A percentile compares a stretch with the other conserved stretches of the same genome.
Evolutionary conservation across 2,797 vertebrate species (phyloP).

Genomic region (Myotis daubentonii): DNA sequence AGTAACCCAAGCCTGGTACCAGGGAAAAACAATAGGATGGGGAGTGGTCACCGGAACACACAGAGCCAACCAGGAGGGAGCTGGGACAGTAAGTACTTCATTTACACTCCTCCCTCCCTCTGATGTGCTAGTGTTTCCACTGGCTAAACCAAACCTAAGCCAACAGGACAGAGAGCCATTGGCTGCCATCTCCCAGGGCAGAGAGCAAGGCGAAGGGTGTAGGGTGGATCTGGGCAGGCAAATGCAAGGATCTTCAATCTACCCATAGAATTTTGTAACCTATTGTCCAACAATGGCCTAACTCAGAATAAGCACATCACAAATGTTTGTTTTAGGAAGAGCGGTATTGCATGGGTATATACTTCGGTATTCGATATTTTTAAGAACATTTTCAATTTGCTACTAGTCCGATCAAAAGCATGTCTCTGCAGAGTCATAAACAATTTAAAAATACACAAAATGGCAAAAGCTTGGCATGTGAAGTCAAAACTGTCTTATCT

Average conservation of each 20-base stretch:
- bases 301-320: not conserved
- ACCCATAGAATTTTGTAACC: not conserved
- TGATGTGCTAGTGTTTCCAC: not conserved
- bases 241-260: not conserved
- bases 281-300: not conserved
- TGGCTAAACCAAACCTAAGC: not conserved
- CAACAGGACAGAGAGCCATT: not conserved
- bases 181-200: not conserved
- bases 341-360: not conserved
- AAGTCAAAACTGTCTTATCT: slow-evolving; percentile 71
- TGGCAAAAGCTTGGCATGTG: slow-evolving; percentile 72
- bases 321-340: not conserved
- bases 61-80: not conserved
- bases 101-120: not conserved
- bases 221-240: not conserved
- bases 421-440: slow-evolving; percentile 58
- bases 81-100: not conserved
- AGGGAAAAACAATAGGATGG: not conserved
- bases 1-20: not conserved
- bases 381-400: slow-evolving; percentile 70
- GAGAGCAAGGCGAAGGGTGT: not conserved
- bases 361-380: not conserved
- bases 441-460: slow-evolving; percentile 69
- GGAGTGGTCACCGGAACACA: not conserved
- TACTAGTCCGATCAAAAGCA: slow-evolving; percentile 63